Evolutionary conservation across 2,797 vertebrate species (phyloP).

Genomic region (Pantherophis alleghaniensis): DNA sequence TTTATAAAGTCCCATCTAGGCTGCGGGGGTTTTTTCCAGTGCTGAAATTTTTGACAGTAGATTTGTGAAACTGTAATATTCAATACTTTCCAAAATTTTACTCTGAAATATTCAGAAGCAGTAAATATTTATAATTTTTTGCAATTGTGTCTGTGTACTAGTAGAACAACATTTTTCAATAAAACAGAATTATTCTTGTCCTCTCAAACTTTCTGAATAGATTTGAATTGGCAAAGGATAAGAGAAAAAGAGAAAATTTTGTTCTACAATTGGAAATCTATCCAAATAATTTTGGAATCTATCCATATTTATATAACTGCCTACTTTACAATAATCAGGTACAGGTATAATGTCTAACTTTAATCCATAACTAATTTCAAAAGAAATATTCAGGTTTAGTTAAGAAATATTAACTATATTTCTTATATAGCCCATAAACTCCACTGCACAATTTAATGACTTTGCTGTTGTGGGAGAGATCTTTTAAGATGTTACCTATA

Average conservation of each 20-base stretch:
- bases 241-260: neutral
- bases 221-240: neutral
- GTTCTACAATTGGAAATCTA: neutral
- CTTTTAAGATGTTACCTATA: constrained; percentile 17
- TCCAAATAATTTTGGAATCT: neutral
- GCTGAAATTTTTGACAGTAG: neutral
- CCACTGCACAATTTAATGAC: constrained; percentile 2
- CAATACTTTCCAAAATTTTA: neutral
- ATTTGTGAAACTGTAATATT: neutral
- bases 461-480: neutral
- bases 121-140: neutral
- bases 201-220: neutral
- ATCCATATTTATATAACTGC: neutral
- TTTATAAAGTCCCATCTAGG: neutral
- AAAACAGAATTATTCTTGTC: neutral
- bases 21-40: neutral
- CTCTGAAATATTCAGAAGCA: neutral
- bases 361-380: constrained; percentile 2
- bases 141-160: neutral
- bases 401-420: neutral
- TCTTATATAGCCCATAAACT: neutral
- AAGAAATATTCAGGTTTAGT: neutral
- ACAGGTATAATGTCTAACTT: neutral
- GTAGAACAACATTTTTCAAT: neutral
- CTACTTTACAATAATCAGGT: neutral